Evolutionary conservation across 2,113 vertebrate species (phyloP).

Genomic region (Nannobrachium achirus): DNA sequence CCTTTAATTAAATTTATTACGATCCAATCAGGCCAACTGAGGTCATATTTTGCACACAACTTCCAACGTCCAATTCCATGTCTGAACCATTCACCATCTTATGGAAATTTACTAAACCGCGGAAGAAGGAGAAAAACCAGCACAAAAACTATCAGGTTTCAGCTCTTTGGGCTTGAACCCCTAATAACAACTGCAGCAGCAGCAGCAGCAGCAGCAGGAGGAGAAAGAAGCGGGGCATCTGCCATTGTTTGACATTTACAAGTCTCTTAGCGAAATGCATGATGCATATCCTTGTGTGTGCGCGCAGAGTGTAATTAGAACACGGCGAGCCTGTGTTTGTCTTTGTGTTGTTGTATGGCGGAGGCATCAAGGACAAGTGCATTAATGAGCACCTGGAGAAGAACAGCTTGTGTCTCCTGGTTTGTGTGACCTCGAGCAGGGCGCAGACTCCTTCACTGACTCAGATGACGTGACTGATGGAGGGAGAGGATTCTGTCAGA

Average conservation of each 20-base stretch:
- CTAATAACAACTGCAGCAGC: slow-evolving; percentile 13
- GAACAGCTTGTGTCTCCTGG: slow-evolving; percentile 84
- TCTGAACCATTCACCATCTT: no score
- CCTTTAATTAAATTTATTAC: no score
- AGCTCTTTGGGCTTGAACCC: no score
- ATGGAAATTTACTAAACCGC: no score
- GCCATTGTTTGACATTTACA: slow-evolving; percentile 73
- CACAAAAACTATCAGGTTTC: no score
- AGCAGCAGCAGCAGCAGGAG: slow-evolving; percentile 26
- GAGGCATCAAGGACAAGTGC: slow-evolving; percentile 81
- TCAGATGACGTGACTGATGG: slow-evolving; percentile 79
- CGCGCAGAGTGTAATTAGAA: slow-evolving; percentile 69
- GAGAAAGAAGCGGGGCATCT: slow-evolving; percentile 49
- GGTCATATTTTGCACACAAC: no score
- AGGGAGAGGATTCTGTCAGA: slow-evolving; percentile 83
- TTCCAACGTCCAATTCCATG: no score
- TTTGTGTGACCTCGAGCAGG: slow-evolving; percentile 79
- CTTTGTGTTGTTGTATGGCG: slow-evolving; percentile 74
- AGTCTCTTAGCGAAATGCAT: slow-evolving; percentile 63
- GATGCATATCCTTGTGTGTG: slow-evolving; percentile 56
- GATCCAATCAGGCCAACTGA: no score
- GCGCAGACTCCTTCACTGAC: slow-evolving; percentile 74
- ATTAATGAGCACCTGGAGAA: slow-evolving; percentile 84
- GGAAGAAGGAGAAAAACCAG: no score
- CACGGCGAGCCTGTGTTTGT: slow-evolving; percentile 73